Percentiles rank a stretch among this genome's conserved stretches.
Conservation (phyloP, 2,113 vertebrate species). For the Pseudopodoces humilis region DNA sequence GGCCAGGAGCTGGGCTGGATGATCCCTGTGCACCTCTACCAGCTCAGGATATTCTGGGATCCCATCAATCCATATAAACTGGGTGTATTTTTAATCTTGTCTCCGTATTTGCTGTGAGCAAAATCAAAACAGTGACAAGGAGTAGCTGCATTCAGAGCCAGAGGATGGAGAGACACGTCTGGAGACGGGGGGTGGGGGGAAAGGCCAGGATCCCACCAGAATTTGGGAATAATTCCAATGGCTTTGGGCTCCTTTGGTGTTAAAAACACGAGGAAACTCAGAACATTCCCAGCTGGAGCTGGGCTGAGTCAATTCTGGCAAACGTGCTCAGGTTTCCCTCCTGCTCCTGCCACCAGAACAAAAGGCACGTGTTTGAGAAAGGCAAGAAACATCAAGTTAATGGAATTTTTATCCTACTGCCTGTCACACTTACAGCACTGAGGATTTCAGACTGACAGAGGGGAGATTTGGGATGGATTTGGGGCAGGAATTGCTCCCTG, state of each 20-base stretch:
- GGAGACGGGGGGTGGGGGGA: background rate
- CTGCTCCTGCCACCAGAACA: background rate
- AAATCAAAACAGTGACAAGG: background rate
- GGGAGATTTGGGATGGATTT: background rate
- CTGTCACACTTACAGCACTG: background rate
- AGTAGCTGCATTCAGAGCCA: background rate
- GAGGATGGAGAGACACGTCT: background rate
- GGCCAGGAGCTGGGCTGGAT: background rate
- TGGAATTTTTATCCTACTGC: background rate
- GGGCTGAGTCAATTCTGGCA: background rate
- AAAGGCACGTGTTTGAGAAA: background rate
- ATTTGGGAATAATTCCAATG: background rate
- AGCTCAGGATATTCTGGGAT: background rate
- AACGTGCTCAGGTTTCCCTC: background rate
- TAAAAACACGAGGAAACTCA: background rate
- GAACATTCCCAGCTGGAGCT: background rate
- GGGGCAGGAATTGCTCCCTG: background rate
- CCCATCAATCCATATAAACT: background rate
- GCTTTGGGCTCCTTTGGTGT: background rate
- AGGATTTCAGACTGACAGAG: background rate
- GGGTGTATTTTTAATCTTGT: background rate
- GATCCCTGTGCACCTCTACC: background rate
- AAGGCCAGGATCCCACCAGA: background rate
- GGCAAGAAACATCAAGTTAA: background rate
- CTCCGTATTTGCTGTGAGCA: background rate